Percentiles rank a stretch among this genome's conserved stretches.
Evolutionary conservation across 2,113 vertebrate species (phyloP).

Genomic region (Ranitomeya imitator): DNA sequence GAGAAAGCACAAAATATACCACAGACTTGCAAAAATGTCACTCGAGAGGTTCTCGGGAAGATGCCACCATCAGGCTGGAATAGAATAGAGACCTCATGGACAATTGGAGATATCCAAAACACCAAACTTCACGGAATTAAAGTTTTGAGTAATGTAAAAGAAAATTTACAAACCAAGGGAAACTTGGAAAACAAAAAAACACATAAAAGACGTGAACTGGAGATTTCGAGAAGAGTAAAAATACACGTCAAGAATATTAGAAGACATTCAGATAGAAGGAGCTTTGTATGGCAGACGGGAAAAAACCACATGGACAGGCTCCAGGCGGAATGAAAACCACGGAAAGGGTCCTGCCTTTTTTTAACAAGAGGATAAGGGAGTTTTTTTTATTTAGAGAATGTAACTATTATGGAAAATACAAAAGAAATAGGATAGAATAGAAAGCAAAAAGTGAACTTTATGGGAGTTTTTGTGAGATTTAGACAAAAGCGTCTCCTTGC

Average conservation of each 20-base stretch:
- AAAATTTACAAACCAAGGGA: not conserved
- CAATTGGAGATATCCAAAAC: not conserved
- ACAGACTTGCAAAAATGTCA: not conserved
- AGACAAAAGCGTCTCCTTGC: not conserved
- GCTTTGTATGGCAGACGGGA: slow-evolving; percentile 17
- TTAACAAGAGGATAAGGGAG: slow-evolving; percentile 9
- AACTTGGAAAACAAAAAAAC: not conserved
- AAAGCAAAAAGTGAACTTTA: not conserved
- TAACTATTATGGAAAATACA: not conserved
- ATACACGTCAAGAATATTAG: slow-evolving; percentile 24
- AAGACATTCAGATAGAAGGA: not conserved
- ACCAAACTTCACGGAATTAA: not conserved
- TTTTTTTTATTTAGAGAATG: not conserved
- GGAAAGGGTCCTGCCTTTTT: slow-evolving; percentile 14
- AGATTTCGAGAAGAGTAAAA: not conserved
- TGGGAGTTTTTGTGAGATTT: not conserved
- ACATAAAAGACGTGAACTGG: not conserved
- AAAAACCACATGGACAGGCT: slow-evolving; percentile 27
- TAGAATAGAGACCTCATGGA: not conserved
- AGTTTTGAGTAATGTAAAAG: not conserved
- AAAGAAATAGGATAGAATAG: not conserved
- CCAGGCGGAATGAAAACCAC: not conserved
- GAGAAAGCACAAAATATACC: not conserved
- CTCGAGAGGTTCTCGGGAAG: not conserved
- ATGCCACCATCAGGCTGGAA: not conserved